A percentile compares a stretch with the other conserved stretches of the same genome.
These are phyloP conservation scores for Taurulus bubalis DNA, from an alignment of 2,113 vertebrate species.

Conservation along the genomic window DNA sequence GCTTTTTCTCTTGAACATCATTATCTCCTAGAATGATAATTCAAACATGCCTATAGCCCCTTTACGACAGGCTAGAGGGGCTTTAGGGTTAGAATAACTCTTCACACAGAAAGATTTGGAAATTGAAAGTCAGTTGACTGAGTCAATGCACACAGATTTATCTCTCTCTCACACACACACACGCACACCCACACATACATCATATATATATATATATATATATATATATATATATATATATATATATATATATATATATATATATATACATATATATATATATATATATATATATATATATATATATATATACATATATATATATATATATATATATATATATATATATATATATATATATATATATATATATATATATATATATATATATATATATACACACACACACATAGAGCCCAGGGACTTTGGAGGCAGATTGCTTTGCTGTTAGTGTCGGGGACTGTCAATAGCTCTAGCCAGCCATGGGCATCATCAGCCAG, in stretches of 20 bases:
- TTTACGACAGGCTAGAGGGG: conserved; percentile 21
- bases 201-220: too few species aligned
- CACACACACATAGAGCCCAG: conserved; percentile 31
- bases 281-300: too few species aligned
- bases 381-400: too few species aligned
- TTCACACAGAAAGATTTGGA: conserved; percentile 62
- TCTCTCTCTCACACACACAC: conserved; percentile 32
- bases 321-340: too few species aligned
- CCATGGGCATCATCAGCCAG: conserved; percentile 62
- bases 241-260: too few species aligned
- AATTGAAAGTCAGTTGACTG: conserved; percentile 65
- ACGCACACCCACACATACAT: conserved; percentile 15
- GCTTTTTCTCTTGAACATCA: conserved; percentile 16
- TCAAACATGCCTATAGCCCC: conserved; percentile 15
- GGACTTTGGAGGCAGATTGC: conserved; percentile 62
- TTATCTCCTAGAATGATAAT: conserved; percentile 15
- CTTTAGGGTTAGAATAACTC: conserved; percentile 76
- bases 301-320: too few species aligned
- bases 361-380: too few species aligned
- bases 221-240: too few species aligned
- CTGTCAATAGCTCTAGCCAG: conserved; percentile 70
- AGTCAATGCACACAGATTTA: conserved; percentile 47
- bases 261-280: too few species aligned
- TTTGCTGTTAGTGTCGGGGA: conserved; percentile 63
- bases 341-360: too few species aligned